These are phyloP conservation scores for Macquaria australasica DNA, from an alignment of 2,113 vertebrate species.

Conservation along the genomic window DNA sequence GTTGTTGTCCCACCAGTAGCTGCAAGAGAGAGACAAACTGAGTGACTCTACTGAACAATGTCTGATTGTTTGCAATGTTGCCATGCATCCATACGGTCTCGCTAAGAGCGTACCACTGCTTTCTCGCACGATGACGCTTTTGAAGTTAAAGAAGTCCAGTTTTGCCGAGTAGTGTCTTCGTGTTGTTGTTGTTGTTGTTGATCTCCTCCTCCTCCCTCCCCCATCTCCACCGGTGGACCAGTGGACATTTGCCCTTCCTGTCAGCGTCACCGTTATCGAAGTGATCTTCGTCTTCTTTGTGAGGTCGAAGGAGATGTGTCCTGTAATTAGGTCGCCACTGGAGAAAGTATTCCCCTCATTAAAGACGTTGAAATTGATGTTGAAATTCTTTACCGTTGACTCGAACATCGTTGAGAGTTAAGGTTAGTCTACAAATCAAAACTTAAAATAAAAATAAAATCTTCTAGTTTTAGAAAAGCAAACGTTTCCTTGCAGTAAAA, in stretches of 20 bases:
- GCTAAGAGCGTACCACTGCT: background rate
- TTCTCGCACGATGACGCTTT: slow-evolving; percentile 25
- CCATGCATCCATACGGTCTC: background rate
- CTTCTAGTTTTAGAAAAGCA: background rate
- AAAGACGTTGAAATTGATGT: slow-evolving; percentile 40
- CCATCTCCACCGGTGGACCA: slow-evolving; percentile 24
- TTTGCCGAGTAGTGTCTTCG: background rate
- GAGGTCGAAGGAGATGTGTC: slow-evolving; percentile 64
- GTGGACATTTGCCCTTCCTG: slow-evolving; percentile 29
- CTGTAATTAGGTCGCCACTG: slow-evolving; percentile 46
- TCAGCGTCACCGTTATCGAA: slow-evolving; percentile 24
- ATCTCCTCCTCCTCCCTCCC: background rate
- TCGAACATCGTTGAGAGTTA: slow-evolving; percentile 49
- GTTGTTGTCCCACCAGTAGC: background rate
- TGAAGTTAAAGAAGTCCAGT: slow-evolving; percentile 44
- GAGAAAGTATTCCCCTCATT: slow-evolving; percentile 19
- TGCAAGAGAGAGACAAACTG: slow-evolving; percentile 6
- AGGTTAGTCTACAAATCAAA: too few relatives aligned
- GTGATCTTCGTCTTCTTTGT: slow-evolving; percentile 56
- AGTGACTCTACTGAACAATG: background rate
- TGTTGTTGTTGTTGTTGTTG: too few relatives aligned
- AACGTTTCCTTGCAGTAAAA: background rate
- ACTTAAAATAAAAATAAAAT: background rate
- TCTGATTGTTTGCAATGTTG: background rate
- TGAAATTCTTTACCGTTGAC: slow-evolving; percentile 55